phyloP scores from a whole-genome alignment of 2,797 vertebrate species.

The Acanthurus leucopareius region DNA sequence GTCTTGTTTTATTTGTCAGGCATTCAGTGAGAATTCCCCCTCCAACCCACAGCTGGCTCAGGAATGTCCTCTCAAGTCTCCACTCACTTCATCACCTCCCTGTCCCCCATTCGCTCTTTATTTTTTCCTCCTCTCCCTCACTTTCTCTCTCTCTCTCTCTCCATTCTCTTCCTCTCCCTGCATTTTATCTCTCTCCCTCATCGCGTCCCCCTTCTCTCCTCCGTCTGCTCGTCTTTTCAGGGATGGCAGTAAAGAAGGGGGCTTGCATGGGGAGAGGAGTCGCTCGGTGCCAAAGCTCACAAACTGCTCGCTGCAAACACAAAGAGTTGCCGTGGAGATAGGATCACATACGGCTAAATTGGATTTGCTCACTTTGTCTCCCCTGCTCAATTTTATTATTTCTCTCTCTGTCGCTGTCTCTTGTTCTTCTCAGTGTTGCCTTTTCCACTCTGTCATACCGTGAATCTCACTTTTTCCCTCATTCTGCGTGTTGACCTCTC shows the following conservation, averaged over 20 bases:
- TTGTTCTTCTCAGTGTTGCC: slow-evolving; percentile 51
- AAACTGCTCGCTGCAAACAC: slow-evolving; percentile 78
- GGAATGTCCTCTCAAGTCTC: slow-evolving; percentile 84
- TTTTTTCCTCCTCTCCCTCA: slow-evolving; percentile 47
- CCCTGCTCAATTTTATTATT: slow-evolving; percentile 57
- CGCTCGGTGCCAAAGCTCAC: slow-evolving; percentile 81
- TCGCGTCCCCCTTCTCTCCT: slow-evolving; percentile 15
- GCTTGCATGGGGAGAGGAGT: slow-evolving; percentile 59
- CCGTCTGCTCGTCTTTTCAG: slow-evolving; percentile 60
- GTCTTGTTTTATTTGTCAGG: slow-evolving; percentile 84
- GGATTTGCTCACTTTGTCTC: slow-evolving; percentile 68
- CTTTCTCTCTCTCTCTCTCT: slow-evolving; percentile 24
- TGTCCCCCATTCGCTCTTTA: slow-evolving; percentile 56
- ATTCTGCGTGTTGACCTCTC: slow-evolving; percentile 8
- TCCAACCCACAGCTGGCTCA: slow-evolving; percentile 87
- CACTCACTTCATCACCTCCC: slow-evolving; percentile 77
- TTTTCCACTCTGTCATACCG: slow-evolving; percentile 42
- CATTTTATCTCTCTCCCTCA: slow-evolving; percentile 54
- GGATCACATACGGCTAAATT: slow-evolving; percentile 79
- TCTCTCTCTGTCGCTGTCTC: slow-evolving; percentile 39
- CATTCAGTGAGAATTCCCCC: slow-evolving; percentile 85
- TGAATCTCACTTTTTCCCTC: slow-evolving; percentile 20
- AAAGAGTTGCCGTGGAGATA: slow-evolving; percentile 85
- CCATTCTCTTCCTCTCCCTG: slow-evolving; percentile 31
- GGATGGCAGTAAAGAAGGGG: slow-evolving; percentile 64